Evolutionary conservation across 2,113 vertebrate genomes (phyloP).

Genomic region (Helogale parvula): DNA sequence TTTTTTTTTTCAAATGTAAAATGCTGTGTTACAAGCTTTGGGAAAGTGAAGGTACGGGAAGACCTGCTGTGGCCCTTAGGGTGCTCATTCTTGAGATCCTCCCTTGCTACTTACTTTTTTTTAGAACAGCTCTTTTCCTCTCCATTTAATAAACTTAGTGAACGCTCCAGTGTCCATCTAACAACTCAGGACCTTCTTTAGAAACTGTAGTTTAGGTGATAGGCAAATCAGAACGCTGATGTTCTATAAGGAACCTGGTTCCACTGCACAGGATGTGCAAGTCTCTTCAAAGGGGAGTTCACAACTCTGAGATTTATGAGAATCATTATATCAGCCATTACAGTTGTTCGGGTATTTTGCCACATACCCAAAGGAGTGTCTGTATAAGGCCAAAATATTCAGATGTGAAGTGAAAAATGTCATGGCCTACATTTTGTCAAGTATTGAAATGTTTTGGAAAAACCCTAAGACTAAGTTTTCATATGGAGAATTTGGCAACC

Average conservation of each 20-base stretch:
- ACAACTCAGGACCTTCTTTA: neutral
- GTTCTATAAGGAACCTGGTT: neutral
- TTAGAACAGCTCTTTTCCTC: neutral
- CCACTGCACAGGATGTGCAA: fast-evolving
- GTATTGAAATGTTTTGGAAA: neutral
- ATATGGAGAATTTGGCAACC: slow-evolving; percentile 7
- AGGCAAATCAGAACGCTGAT: neutral
- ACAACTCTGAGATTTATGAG: neutral
- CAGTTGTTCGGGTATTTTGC: neutral
- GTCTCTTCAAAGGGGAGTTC: neutral
- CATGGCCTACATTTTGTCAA: neutral
- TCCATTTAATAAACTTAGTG: slow-evolving; percentile 27
- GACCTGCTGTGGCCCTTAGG: neutral
- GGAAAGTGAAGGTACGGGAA: neutral
- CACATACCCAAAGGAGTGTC: neutral
- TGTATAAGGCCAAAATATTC: neutral
- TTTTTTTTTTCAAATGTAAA: slow-evolving; percentile 17
- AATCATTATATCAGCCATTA: neutral
- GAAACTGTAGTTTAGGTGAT: neutral
- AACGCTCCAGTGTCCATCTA: neutral
- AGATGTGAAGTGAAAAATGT: neutral
- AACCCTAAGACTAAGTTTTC: neutral
- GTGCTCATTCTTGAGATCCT: neutral
- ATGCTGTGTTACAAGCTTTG: neutral
- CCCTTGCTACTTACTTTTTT: neutral